Evolutionary conservation across 2,888 invertebrate species (phyloP).

Genomic region (Drosophila melanocephala): DNA sequence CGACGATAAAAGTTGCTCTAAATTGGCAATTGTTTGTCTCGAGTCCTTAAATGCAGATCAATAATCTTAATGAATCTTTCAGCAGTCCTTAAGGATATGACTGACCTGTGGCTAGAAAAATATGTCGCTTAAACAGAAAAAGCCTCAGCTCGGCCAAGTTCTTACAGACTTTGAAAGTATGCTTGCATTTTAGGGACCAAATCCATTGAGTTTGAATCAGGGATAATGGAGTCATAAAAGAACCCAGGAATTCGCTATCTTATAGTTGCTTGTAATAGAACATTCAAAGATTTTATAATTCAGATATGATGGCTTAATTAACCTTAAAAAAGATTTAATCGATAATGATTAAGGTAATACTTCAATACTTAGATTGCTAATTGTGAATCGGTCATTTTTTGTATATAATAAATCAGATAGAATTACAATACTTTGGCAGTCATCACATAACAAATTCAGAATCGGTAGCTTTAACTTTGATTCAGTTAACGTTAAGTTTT

Average conservation of each 20-base stretch:
- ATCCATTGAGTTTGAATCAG: neutral
- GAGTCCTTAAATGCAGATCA: neutral
- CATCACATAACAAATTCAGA: neutral
- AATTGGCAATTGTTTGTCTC: neutral
- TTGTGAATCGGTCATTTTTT: neutral
- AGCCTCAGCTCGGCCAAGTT: neutral
- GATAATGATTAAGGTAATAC: neutral
- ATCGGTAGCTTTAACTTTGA: neutral
- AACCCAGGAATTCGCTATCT: neutral
- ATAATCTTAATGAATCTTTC: neutral
- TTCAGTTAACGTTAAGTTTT: neutral
- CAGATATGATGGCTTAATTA: neutral
- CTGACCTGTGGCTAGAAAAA: neutral
- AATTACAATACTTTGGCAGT: neutral
- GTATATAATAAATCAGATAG: neutral
- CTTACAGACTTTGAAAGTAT: too few relatives aligned
- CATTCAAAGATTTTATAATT: neutral
- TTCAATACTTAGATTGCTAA: neutral
- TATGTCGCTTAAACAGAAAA: neutral
- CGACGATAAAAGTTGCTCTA: neutral
- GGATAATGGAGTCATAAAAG: neutral
- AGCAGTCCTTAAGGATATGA: neutral
- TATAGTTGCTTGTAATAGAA: neutral
- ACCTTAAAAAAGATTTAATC: neutral
- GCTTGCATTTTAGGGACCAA: neutral